Percentiles rank a stretch among this genome's conserved stretches.
These are phyloP conservation scores for Meloidogyne floridensis DNA, from an alignment of 1,140 invertebrate genomes.

Conservation along the genomic window DNA sequence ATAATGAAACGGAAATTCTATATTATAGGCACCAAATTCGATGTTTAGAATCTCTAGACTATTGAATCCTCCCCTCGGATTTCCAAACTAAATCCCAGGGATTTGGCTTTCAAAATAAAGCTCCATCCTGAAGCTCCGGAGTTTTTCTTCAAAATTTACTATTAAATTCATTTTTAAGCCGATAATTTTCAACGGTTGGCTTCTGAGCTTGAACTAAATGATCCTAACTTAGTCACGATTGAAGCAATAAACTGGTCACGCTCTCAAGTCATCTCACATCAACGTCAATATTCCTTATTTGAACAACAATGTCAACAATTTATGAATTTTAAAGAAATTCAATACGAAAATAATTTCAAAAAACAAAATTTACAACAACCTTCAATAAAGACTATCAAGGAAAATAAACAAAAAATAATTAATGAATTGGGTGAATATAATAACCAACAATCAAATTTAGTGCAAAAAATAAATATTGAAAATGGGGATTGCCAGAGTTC, in stretches of 20 bases:
- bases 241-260: conserved; percentile 18
- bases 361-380: background rate
- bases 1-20: too few species aligned
- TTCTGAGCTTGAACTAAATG: background rate
- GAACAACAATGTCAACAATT: conserved; percentile 11
- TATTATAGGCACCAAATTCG: too few species aligned
- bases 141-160: too few species aligned
- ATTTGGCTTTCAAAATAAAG: too few species aligned
- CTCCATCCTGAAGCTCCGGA: too few species aligned
- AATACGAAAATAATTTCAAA: background rate
- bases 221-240: background rate
- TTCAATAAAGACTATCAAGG: background rate
- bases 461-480: background rate
- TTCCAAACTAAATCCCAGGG: too few species aligned
- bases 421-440: background rate
- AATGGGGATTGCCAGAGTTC: conserved; percentile 6
- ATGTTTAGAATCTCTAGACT: too few species aligned
- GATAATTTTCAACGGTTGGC: background rate
- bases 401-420: background rate
- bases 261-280: background rate
- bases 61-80: too few species aligned
- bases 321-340: background rate
- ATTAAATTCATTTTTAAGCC: background rate
- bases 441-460: background rate
- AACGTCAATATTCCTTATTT: conserved; percentile 4